Conservation (phyloP, 2,797 vertebrate species). For the Lagocephalus sceleratus region DNA sequence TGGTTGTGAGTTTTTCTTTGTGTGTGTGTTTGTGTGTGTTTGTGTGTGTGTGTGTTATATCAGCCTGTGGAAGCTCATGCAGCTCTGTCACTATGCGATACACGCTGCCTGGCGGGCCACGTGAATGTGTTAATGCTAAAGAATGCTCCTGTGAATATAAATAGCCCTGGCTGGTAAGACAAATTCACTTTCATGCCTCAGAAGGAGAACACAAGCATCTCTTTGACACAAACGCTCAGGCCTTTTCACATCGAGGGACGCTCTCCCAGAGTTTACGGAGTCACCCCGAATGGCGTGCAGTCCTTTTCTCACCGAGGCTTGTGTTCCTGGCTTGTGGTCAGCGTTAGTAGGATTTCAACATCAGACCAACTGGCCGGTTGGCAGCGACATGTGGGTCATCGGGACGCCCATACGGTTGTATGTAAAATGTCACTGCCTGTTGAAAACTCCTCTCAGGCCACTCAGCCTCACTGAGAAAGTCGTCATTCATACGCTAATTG, state of each 20-base stretch:
- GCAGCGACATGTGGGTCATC: slow-evolving; percentile 50
- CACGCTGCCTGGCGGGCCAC: slow-evolving; percentile 43
- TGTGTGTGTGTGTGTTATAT: slow-evolving; percentile 20
- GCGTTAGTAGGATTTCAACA: slow-evolving; percentile 21
- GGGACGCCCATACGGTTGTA: slow-evolving; percentile 34
- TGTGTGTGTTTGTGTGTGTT: slow-evolving; percentile 18
- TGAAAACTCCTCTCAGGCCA: slow-evolving; percentile 29
- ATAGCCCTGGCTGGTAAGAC: slow-evolving; percentile 68
- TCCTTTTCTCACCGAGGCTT: slow-evolving; percentile 10
- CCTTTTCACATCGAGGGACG: slow-evolving; percentile 54
- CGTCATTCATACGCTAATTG: neutral
- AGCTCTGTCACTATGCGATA: slow-evolving; percentile 45
- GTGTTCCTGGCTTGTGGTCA: slow-evolving; percentile 32
- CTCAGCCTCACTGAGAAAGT: slow-evolving; percentile 17
- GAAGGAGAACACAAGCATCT: slow-evolving; percentile 68
- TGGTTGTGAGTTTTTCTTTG: slow-evolving; percentile 15
- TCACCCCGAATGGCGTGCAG: slow-evolving; percentile 38
- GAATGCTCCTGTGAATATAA: slow-evolving; percentile 76
- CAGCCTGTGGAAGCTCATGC: slow-evolving; percentile 27
- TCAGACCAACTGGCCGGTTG: slow-evolving; percentile 21
- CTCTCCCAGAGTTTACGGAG: slow-evolving; percentile 48
- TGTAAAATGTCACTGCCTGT: slow-evolving; percentile 50
- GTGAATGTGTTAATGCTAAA: slow-evolving; percentile 66
- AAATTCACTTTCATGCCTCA: slow-evolving; percentile 70
- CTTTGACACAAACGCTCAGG: slow-evolving; percentile 65